Base-by-base conservation (phyloP, 2,888 invertebrate species). In the Zonitis immaculata region DNA sequence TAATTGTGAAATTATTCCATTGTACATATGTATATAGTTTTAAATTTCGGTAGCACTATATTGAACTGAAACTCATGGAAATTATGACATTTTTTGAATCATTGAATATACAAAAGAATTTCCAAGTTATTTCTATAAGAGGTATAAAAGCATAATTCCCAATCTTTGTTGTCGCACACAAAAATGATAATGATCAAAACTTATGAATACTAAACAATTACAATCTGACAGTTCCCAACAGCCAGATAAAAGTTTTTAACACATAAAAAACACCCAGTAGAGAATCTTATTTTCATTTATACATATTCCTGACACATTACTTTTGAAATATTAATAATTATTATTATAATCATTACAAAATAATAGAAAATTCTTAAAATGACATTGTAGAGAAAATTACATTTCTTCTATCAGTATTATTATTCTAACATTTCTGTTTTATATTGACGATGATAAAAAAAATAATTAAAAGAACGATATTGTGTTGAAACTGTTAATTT, bases 131-230 rank as follows among this genome's bases (percentile, higher is more conserved):
- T 26, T 39, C n/a, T 42, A 32, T 8, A 51, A 52, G 58, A 51
- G n/a, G n/a, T n/a, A n/a, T n/a, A n/a, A n/a, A 54, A 46, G 48
- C 56, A 59, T 57, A 59, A 59, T 57, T 52, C 57, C 50, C 54
- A 54, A 52, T 54, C 43, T 52, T 52, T 46, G 28, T 49, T 43
- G 52, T 51, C 51, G 32, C 47, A 47, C 47, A 47, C 12, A 54
- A 56, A 32, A 56, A 58, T 56, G 58, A 58, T 56, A 58, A 58
- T 58, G 56, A 58, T 58, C 58, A 45, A 44, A 50, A 58, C 53
- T 58, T 58, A 58, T 56, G 56, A 47, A 50, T 49, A 46, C 49
- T 54, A 58, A 58, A 58, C 58, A 56, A 58, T 58, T 58, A 58
- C 54, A 47, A 42, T 47, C 44, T 27, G 30, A 47, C 25, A 47